These are phyloP conservation scores for Lucifuga dentata DNA, from an alignment of 2,113 vertebrate species.

Conservation along the genomic window DNA sequence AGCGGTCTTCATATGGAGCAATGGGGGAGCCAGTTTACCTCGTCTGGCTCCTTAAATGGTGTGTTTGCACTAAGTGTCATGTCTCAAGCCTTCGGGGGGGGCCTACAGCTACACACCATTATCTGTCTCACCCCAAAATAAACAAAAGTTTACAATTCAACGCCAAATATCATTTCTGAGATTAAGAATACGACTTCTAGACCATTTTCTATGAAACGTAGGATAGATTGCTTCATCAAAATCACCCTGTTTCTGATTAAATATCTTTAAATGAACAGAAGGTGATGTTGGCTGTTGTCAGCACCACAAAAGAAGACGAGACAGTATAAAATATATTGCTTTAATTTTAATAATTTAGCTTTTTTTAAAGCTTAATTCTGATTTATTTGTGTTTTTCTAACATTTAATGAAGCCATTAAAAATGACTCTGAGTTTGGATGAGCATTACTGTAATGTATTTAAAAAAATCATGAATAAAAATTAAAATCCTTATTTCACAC, in stretches of 20 bases:
- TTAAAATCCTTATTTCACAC: background rate
- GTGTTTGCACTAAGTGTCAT: constrained; percentile 29
- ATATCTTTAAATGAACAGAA: constrained; percentile 1
- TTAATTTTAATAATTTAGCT: too few relatives aligned
- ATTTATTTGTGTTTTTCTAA: background rate
- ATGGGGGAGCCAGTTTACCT: constrained; percentile 24
- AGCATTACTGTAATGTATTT: background rate
- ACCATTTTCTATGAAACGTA: background rate
- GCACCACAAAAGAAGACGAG: background rate
- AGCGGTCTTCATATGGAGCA: background rate
- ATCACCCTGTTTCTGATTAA: background rate
- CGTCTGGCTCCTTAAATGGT: constrained; percentile 21
- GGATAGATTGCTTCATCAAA: background rate
- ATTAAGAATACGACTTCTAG: background rate
- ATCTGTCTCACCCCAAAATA: constrained; percentile 45
- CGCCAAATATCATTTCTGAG: constrained; percentile 14
- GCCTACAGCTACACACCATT: constrained; percentile 52
- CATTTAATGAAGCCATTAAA: background rate
- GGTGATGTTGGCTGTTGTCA: background rate
- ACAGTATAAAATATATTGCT: background rate
- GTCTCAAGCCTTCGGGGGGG: constrained; percentile 48
- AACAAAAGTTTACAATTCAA: constrained; percentile 46
- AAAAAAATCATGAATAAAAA: background rate
- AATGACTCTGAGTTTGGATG: too few relatives aligned
- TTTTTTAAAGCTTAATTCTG: background rate